phyloP scores from a whole-genome alignment of 2,888 invertebrate genomes.

The Mechanitis mazaeus region DNA sequence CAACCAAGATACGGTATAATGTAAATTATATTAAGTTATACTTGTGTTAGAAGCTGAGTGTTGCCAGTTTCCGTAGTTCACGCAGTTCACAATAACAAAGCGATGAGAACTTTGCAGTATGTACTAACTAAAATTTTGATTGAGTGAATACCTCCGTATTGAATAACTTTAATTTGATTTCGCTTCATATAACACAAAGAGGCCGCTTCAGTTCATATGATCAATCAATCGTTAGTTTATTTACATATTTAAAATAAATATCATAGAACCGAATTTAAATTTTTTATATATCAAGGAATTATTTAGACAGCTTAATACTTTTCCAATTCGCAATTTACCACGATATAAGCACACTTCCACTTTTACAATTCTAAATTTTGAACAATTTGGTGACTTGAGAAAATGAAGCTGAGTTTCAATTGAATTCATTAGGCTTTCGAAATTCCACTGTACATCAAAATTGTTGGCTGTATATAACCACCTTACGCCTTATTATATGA shows the following conservation, averaged over 20 bases:
- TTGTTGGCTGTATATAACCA: too few species aligned
- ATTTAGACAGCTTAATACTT: not conserved
- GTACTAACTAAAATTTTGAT: conserved; percentile 2
- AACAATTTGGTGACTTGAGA: conserved; percentile 13
- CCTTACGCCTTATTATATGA: too few species aligned
- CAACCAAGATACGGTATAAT: not conserved
- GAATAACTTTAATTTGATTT: conserved; percentile 3
- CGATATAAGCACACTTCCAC: conserved; percentile 20
- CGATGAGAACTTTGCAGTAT: not conserved
- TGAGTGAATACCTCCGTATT: conserved; percentile 1
- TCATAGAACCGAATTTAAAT: too few species aligned
- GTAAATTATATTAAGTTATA: conserved; percentile 1
- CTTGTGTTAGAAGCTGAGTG: not conserved
- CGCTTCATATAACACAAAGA: not conserved
- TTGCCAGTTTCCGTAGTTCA: not conserved
- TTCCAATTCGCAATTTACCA: conserved; percentile 11
- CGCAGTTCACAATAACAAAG: not conserved
- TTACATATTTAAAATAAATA: too few species aligned
- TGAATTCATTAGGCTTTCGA: conserved; percentile 17
- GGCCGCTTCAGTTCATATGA: not conserved
- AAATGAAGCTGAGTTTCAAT: conserved; percentile 20
- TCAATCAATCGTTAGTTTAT: not conserved
- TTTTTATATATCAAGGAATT: too few species aligned
- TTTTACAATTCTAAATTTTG: conserved; percentile 17
- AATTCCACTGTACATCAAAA: conserved; percentile 13